These are phyloP conservation scores for Nasua narica DNA, from an alignment of 2,797 vertebrate species.

Conservation along the genomic window DNA sequence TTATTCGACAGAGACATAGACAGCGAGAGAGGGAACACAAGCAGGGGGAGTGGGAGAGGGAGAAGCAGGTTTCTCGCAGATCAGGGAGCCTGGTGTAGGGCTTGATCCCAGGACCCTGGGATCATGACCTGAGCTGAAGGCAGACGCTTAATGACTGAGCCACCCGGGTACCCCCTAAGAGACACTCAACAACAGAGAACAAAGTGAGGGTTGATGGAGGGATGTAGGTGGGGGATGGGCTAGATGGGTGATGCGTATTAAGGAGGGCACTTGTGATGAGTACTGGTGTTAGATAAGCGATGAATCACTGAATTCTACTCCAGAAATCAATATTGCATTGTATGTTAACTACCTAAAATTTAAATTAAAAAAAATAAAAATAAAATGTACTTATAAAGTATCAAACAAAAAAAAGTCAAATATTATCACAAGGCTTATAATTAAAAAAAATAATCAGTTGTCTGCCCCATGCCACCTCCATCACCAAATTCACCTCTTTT, in stretches of 20 bases:
- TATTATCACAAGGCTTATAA: constrained; percentile 1
- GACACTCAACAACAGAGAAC: background rate
- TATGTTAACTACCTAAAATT: background rate
- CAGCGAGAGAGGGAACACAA: no score
- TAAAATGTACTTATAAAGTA: background rate
- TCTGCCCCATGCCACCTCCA: background rate
- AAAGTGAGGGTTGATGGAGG: background rate
- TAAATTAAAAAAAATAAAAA: background rate
- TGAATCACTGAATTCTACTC: background rate
- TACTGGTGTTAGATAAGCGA: background rate
- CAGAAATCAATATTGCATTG: background rate
- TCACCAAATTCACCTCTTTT: background rate
- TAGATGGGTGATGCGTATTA: background rate
- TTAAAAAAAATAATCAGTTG: background rate
- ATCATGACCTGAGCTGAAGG: no score
- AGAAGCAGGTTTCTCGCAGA: no score
- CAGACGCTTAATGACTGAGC: no score
- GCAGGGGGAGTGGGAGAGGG: no score
- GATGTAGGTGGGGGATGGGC: background rate
- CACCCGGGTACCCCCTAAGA: background rate
- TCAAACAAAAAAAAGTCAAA: background rate
- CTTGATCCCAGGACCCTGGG: no score
- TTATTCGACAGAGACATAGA: no score
- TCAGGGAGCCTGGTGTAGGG: no score
- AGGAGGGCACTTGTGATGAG: background rate